These are phyloP conservation scores for Intoshia linei DNA, from an alignment of 1,140 invertebrate species.

Conservation along the genomic window DNA sequence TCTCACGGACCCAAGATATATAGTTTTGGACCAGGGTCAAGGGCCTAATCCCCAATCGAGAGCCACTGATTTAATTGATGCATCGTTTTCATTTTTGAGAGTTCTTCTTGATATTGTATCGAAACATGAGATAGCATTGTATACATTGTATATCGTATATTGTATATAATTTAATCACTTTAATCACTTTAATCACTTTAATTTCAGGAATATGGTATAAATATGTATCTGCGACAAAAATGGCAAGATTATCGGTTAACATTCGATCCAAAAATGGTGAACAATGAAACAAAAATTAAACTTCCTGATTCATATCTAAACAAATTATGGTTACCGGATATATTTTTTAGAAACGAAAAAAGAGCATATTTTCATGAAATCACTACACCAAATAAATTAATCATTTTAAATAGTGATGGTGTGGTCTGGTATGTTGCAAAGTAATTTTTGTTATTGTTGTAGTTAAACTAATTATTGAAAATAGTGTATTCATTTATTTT, in stretches of 20 bases:
- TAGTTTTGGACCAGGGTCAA: too few relatives aligned
- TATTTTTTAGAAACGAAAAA: conserved; percentile 42
- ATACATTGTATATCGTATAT: background rate
- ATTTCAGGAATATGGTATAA: conserved; percentile 16
- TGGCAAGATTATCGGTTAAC: conserved; percentile 16
- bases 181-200: background rate
- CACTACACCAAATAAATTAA: conserved; percentile 21
- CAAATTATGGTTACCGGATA: conserved; percentile 55
- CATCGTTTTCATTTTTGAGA: background rate
- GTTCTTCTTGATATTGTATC: background rate
- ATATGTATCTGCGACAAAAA: conserved; percentile 16
- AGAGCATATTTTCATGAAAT: conserved; percentile 18
- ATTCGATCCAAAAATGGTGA: conserved; percentile 6
- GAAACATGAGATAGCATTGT: background rate
- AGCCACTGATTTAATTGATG: background rate
- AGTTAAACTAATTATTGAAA: background rate
- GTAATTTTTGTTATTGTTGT: conserved; percentile 7
- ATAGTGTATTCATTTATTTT: background rate
- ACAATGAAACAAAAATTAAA: conserved; percentile 3
- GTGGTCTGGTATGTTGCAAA: conserved; percentile 11
- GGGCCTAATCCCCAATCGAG: too few relatives aligned
- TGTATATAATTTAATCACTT: background rate
- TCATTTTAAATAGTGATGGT: conserved; percentile 12
- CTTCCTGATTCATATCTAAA: too few relatives aligned
- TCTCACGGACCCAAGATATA: too few relatives aligned